Evolutionary conservation across 2,113 vertebrate genomes (phyloP), one percentile per base, ranked within the genome.

Genomic region (Nipponia nippon): DNA sequence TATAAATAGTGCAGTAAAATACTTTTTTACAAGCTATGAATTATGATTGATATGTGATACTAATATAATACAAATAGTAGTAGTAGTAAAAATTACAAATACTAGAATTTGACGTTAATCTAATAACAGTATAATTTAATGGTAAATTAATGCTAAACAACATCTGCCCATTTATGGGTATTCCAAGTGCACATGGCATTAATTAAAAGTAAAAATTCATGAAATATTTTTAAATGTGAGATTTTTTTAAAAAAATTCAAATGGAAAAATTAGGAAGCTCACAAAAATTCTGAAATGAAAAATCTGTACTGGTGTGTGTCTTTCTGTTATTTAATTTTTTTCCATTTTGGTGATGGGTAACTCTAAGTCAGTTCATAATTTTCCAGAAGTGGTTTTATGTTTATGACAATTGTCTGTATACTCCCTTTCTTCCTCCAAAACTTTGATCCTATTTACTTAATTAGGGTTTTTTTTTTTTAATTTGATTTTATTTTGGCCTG

Each of bases 391-490:
- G 11, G 3, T 42, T 71, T 75, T 86, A 22, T 25, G 13, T 50
- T 83, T 72, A 27, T 6, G 12, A 26, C 7, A 59, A 14, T n/a
- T 55, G 2, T n/a, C 15, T 73, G 4, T n/a, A 29, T 71, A 22
- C 1, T 34, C 7, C 4, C 8, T 76, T 76, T 62, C 7, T 71
- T 78, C 10, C 16, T 36, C 36, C 13, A 65, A 25, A 9, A n/a
- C 10, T 63, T 78, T 69, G 6, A 18, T 61, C 15, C 11, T 27
- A 15, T 72, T 89, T 44, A 40, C 4, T 30, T 72, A 78, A 30
- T 15, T 29, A 1, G 15, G 1, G 11, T 4, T 1, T 4, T 36
- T 11, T 46, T 15, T 32, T 44, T 7, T 63, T 22, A 2, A 9
- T 85, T 72, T 59, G 0, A 16, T 77, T 91, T 69, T 4, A 61